Percentiles rank a stretch among this genome's conserved stretches.
Conservation (phyloP, 2,113 vertebrate species). For the Myanophis thanlyinensis region DNA sequence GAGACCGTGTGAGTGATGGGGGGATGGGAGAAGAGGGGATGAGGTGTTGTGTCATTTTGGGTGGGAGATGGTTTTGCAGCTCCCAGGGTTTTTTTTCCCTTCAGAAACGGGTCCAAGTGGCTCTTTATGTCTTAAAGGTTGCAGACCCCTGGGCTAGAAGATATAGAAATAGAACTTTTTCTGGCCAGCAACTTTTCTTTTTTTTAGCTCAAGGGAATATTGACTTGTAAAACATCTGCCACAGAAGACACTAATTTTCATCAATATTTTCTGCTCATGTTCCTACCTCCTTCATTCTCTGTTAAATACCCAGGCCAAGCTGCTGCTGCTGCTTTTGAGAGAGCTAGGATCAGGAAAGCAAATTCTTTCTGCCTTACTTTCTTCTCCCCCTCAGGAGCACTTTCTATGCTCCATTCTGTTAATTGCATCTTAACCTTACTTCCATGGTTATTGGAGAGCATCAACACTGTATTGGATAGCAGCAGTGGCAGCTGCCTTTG, state of each 20-base stretch:
- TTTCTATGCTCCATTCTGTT: background rate
- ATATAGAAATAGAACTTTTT: background rate
- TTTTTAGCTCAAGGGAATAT: background rate
- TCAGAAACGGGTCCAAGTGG: too few species aligned
- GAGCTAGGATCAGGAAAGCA: background rate
- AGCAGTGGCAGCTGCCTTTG: background rate
- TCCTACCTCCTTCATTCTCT: background rate
- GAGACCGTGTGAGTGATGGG: too few species aligned
- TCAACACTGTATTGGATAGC: background rate
- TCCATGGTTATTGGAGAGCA: background rate
- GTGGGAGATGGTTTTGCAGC: too few species aligned
- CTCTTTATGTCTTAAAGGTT: too few species aligned
- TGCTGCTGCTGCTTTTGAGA: background rate
- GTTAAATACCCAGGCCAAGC: background rate
- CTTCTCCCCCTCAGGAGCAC: background rate
- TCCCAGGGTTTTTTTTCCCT: too few species aligned
- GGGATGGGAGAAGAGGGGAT: too few species aligned
- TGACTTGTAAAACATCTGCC: background rate
- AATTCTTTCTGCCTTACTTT: background rate
- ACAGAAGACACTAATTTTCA: background rate
- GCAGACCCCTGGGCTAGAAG: too few species aligned
- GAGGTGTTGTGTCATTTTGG: too few species aligned
- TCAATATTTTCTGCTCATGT: background rate
- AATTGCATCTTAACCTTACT: background rate
- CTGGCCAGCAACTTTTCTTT: background rate